These are phyloP conservation scores for Drosophila incognita DNA, from an alignment of 2,888 invertebrate genomes.

Conservation along the genomic window DNA sequence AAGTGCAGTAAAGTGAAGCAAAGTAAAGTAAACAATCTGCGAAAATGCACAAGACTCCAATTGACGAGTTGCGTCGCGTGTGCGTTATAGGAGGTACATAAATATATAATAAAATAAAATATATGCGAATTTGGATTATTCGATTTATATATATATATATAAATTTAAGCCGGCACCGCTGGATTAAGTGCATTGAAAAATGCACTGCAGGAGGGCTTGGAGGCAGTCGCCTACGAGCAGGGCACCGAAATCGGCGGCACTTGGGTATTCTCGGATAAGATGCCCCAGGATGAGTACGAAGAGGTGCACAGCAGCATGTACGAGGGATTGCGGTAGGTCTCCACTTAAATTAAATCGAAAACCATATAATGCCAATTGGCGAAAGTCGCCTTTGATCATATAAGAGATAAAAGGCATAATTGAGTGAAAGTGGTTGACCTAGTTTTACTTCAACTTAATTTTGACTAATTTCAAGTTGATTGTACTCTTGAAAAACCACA, in stretches of 20 bases:
- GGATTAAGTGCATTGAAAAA: constrained; percentile 93
- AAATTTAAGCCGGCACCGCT: constrained; percentile 90
- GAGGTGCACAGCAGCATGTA: constrained; percentile 97
- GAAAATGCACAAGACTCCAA: constrained; percentile 55
- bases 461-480: not conserved
- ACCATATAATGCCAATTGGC: not conserved
- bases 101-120: constrained; percentile 1
- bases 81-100: constrained; percentile 89
- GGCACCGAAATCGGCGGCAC: constrained; percentile 93
- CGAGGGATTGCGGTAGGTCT: constrained; percentile 91
- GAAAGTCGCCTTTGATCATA: not conserved
- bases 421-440: not conserved
- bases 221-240: constrained; percentile 91
- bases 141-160: not conserved
- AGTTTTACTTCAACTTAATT: not conserved
- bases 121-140: not conserved
- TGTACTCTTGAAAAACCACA: not conserved
- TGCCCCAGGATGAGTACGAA: constrained; percentile 90
- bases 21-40: not conserved
- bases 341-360: too few species aligned
- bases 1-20: not conserved
- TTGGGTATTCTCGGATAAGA: constrained; percentile 94
- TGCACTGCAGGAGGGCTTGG: constrained; percentile 86
- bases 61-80: constrained; percentile 70
- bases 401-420: not conserved